Evolutionary conservation across 2,113 vertebrate species (phyloP).

Genomic region (Dolichotis patagonum): DNA sequence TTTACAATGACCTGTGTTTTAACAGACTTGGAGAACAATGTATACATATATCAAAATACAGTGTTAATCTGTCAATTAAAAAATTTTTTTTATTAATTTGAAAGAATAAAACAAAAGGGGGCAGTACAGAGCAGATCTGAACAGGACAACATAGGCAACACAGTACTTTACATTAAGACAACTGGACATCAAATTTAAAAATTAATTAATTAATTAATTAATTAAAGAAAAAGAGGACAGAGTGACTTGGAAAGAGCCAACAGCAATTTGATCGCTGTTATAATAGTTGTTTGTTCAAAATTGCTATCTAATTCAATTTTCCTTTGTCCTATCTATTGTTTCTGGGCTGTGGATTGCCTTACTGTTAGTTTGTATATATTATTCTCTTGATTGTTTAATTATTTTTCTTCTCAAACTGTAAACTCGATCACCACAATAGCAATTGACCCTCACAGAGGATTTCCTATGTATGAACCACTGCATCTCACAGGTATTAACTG

Average conservation of each 20-base stretch:
- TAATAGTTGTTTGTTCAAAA: not conserved
- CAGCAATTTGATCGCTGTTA: not conserved
- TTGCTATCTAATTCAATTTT: not conserved
- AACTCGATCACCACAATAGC: not conserved
- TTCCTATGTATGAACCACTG: not conserved
- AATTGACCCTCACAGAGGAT: not conserved
- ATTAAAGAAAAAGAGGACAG: not conserved
- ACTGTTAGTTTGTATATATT: not conserved
- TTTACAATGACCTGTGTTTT: not conserved
- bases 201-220: not conserved
- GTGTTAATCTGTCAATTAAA: not conserved
- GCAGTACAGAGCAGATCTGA: too few relatives aligned
- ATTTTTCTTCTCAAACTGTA: constrained; percentile 2
- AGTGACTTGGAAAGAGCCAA: not conserved
- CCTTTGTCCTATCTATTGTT: not conserved
- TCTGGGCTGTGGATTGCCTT: not conserved
- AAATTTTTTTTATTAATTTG: too few relatives aligned
- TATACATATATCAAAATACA: not conserved
- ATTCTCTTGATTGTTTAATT: not conserved
- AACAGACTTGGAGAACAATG: not conserved
- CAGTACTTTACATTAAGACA: too few relatives aligned
- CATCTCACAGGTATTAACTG: not conserved
- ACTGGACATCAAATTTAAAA: too few relatives aligned
- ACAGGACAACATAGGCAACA: too few relatives aligned
- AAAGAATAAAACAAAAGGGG: too few relatives aligned